Base-by-base conservation (phyloP, 2,113 vertebrate species). In the Cochlearius cochlearius region DNA sequence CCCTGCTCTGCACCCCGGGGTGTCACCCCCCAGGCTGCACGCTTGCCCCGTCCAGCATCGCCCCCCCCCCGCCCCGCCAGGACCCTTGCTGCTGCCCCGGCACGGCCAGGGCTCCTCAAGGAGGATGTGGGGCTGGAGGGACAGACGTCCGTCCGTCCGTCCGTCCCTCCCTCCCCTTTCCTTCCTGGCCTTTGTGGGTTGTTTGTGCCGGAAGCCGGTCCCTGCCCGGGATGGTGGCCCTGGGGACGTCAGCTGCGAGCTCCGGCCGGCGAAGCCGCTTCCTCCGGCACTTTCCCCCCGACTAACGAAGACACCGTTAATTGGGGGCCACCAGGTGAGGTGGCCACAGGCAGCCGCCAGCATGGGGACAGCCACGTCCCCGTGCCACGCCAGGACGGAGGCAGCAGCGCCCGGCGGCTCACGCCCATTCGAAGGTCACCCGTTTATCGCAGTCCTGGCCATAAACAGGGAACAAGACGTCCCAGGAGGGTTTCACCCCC, bases 181-280 rank as follows among this genome's bases (percentile, higher is more conserved):
- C 96, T 96, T 95, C 92, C 94, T 86, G 90, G 23, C 80, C 67
- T 94, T 78, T 82, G 74, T 67, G 82, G 92, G 50, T 16, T 77
- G 86, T 85, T 94, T 91, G 84, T 73, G 84, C 59, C 73, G 84
- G 93, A 88, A 56, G 68, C 62, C 17, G 5, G 59, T 39, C 55
- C 83, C 60, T 17, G 78, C 56, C 75, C 2, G 11, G 58, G 87
- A 55, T 1, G 27, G 52, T 12, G 63, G 38, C 92, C 84, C 68
- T 49, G 88, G 88, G 94, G 69, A 94, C 11, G 0, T 13, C 75
- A 34, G 56, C 81, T 22, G 25, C 11, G 6, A 58, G 60, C 62
- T 67, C 81, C 12, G 4, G n/a, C 30, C 15, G 3, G 27, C 9
- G 2, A 39, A 76, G 63, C 19, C 7, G 1, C 52, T 72, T 76